Percentiles rank a stretch among this genome's conserved stretches.
Conservation (phyloP, 2,797 vertebrate genomes). For the Mormyrops boulengeri region DNA sequence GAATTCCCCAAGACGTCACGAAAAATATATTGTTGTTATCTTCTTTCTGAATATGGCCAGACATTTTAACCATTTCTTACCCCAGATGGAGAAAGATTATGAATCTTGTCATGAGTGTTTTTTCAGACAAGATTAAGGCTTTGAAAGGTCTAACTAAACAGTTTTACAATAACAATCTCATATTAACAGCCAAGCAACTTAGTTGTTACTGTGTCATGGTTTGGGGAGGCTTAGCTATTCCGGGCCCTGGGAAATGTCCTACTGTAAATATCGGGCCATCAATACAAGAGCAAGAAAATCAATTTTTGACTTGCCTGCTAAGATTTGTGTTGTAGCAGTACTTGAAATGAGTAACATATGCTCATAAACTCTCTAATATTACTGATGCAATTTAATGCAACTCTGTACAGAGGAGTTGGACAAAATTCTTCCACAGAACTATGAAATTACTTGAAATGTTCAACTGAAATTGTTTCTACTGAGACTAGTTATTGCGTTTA, state of each 20-base stretch:
- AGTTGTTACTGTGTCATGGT: neutral
- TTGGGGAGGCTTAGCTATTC: neutral
- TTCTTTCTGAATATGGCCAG: neutral
- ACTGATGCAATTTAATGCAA: neutral
- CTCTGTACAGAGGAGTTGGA: neutral
- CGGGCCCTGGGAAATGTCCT: no score
- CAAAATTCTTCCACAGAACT: neutral
- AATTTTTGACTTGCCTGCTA: no score
- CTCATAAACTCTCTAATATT: neutral
- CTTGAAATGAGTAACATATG: neutral
- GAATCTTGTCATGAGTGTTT: neutral
- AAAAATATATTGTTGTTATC: neutral
- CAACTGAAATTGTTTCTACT: neutral
- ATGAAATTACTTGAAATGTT: neutral
- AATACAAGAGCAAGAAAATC: no score
- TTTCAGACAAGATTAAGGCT: neutral
- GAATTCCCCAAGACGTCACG: neutral
- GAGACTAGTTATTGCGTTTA: neutral
- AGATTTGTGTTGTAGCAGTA: neutral
- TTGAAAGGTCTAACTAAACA: neutral
- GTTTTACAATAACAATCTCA: neutral
- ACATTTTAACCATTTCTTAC: neutral
- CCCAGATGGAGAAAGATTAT: neutral
- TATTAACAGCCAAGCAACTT: neutral
- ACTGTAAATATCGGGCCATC: no score